These are phyloP conservation scores for Muschampia plurimacula DNA, from an alignment of 2,888 invertebrate genomes.

Conservation along the genomic window DNA sequence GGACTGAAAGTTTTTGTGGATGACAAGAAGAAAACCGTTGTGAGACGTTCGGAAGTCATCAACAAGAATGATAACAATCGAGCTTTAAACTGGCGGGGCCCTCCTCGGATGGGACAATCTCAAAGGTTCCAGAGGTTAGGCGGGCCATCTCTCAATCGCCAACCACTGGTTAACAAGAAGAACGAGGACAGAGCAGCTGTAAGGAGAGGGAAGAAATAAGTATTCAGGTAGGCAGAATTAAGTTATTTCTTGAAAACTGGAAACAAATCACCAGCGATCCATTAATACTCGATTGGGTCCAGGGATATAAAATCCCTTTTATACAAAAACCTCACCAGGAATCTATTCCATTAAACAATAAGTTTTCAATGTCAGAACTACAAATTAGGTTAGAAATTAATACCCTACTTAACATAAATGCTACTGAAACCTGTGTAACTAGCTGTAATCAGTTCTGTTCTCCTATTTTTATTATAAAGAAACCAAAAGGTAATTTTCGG, in stretches of 20 bases:
- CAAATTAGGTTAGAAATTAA: conserved; percentile 4
- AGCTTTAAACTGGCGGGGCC: conserved; percentile 13
- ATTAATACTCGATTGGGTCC: background rate
- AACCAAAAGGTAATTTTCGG: conserved; percentile 1
- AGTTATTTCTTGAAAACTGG: conserved; percentile 1
- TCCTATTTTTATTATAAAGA: background rate
- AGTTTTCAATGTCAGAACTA: background rate
- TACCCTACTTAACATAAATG: background rate
- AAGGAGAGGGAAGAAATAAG: background rate
- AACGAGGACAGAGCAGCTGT: background rate
- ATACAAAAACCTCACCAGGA: background rate
- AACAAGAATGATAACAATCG: background rate
- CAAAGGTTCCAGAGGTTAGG: conserved; percentile 5
- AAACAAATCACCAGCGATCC: background rate
- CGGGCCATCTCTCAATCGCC: background rate
- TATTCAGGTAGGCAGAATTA: background rate
- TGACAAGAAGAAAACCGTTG: background rate
- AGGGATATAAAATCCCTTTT: background rate
- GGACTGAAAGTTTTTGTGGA: background rate
- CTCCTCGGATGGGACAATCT: conserved; percentile 4
- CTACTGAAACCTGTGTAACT: background rate
- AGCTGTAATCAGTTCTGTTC: background rate
- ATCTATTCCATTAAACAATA: background rate
- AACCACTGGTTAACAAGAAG: background rate
- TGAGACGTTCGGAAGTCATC: background rate